These are phyloP conservation scores for Hyalella azteca DNA, from an alignment of 2,888 invertebrate species.

Conservation along the genomic window DNA sequence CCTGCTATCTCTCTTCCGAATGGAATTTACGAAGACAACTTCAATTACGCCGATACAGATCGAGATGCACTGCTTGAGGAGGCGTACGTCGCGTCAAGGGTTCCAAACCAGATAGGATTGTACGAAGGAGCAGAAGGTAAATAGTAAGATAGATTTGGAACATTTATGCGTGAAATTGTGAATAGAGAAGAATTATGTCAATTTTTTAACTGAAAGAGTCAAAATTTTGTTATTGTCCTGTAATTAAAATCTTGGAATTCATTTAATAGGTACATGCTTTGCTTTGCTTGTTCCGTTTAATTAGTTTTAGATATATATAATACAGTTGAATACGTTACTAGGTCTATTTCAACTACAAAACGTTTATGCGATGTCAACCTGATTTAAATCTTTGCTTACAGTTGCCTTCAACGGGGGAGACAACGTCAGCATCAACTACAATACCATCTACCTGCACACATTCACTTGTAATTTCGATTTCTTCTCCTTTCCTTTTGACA, in stretches of 20 bases:
- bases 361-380: neutral
- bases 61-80: neutral
- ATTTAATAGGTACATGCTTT: too few relatives aligned
- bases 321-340: too few relatives aligned
- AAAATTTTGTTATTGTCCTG: too few relatives aligned
- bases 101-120: neutral
- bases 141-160: too few relatives aligned
- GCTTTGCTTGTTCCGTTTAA: too few relatives aligned
- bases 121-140: constrained; percentile 7
- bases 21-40: neutral
- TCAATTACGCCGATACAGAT: neutral
- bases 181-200: too few relatives aligned
- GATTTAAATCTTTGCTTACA: constrained; percentile 17
- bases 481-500: constrained; percentile 43
- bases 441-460: constrained; percentile 32
- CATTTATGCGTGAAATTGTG: too few relatives aligned
- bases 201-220: too few relatives aligned
- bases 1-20: neutral
- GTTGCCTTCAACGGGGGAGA: constrained; percentile 16
- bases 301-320: too few relatives aligned
- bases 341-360: too few relatives aligned
- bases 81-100: neutral
- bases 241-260: too few relatives aligned
- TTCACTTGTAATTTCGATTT: constrained; percentile 39
- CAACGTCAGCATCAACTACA: constrained; percentile 31